A percentile compares a stretch with the other conserved stretches of the same genome.
Evolutionary conservation across 2,888 invertebrate genomes (phyloP).

Genomic region (Dioctria linearis): DNA sequence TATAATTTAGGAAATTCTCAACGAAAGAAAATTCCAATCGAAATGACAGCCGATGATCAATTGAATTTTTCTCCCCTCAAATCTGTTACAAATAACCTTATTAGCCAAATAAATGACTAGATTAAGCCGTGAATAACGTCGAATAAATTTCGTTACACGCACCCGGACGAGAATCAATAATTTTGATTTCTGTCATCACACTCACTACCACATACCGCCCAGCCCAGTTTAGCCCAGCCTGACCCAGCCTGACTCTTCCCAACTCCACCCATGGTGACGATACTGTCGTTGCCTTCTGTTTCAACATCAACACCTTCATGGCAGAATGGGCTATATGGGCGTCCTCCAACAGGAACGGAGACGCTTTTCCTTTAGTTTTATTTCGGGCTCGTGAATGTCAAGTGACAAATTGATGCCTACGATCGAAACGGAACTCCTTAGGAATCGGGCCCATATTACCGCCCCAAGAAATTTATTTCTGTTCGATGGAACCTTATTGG

Average conservation of each 20-base stretch:
- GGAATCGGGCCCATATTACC: background rate
- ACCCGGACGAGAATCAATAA: conserved; percentile 47
- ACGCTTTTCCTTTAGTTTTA: background rate
- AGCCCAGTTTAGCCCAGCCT: background rate
- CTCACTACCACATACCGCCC: conserved; percentile 6
- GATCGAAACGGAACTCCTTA: conserved; percentile 27
- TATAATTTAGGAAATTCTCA: conserved; percentile 2
- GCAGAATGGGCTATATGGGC: background rate
- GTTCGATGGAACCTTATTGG: conserved; percentile 35
- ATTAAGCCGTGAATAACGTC: conserved; percentile 50
- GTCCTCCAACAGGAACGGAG: background rate
- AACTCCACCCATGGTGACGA: background rate
- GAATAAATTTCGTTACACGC: conserved; percentile 43
- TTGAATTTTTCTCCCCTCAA: conserved; percentile 48
- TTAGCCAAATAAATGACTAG: conserved; percentile 52
- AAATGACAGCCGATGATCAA: conserved; percentile 42
- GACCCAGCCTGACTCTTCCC: too few species aligned
- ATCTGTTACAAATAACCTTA: conserved; percentile 52
- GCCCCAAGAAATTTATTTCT: conserved; percentile 48
- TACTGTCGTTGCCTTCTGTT: background rate
- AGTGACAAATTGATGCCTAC: conserved; percentile 50
- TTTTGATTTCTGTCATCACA: conserved; percentile 53
- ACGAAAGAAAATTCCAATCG: background rate
- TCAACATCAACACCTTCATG: background rate
- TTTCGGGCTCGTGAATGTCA: conserved; percentile 18